Evolutionary conservation across 2,113 vertebrate species (phyloP).

Genomic region (Tachysurus vachellii): DNA sequence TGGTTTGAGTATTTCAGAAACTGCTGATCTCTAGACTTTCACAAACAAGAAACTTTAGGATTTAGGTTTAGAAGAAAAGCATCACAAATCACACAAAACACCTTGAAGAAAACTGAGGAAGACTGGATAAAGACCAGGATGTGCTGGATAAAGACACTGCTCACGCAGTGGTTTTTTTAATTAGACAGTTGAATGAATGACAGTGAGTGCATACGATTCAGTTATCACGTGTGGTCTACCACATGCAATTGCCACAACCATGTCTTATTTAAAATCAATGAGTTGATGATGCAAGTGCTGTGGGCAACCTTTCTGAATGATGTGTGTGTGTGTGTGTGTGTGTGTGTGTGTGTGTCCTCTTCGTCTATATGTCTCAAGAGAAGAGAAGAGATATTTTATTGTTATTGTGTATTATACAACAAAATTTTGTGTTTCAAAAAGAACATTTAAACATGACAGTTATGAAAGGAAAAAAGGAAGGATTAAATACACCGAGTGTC

Average conservation of each 20-base stretch:
- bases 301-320: slow-evolving; percentile 5
- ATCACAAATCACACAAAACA: not conserved
- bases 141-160: not conserved
- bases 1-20: too few species aligned
- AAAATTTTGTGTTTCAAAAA: too few species aligned
- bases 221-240: not conserved
- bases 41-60: not conserved
- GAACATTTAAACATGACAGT: too few species aligned
- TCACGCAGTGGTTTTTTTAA: not conserved
- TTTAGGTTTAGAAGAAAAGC: not conserved
- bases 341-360: not conserved
- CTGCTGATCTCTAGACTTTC: not conserved
- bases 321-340: too few species aligned
- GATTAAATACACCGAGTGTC: too few species aligned
- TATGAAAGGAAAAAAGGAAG: too few species aligned
- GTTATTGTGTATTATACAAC: too few species aligned
- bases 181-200: not conserved
- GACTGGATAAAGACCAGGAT: not conserved
- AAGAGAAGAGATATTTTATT: too few species aligned
- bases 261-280: slow-evolving; percentile 6
- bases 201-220: not conserved
- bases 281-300: slow-evolving; percentile 10
- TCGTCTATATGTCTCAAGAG: not conserved
- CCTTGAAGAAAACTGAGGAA: not conserved
- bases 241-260: not conserved